phyloP scores from a whole-genome alignment of 2,888 invertebrate species.

The Ophioninae sp. region DNA sequence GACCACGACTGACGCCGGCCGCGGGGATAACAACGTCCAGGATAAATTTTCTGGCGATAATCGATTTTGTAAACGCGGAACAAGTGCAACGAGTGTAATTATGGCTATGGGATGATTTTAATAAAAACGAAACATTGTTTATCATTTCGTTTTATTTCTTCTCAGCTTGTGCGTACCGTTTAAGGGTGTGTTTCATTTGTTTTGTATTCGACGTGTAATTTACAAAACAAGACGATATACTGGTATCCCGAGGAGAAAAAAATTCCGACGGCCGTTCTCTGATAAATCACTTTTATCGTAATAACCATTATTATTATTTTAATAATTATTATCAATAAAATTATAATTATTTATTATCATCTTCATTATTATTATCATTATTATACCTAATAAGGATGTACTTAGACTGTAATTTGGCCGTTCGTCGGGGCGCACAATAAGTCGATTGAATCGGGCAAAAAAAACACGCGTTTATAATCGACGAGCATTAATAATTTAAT shows the following conservation, averaged over 20 bases:
- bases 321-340: slow-evolving; percentile 21
- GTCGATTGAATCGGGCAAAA: slow-evolving; percentile 34
- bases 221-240: slow-evolving; percentile 45
- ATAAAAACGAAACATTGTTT: slow-evolving; percentile 22
- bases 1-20: background rate
- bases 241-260: slow-evolving; percentile 7
- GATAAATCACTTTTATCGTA: slow-evolving; percentile 17
- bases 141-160: slow-evolving; percentile 33
- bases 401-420: slow-evolving; percentile 36
- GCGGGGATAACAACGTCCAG: background rate
- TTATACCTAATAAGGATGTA: slow-evolving; percentile 18
- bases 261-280: slow-evolving; percentile 26
- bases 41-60: background rate
- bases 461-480: slow-evolving; percentile 36
- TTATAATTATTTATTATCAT: background rate
- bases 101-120: background rate
- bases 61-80: background rate
- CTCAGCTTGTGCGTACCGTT: background rate
- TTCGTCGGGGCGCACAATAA: slow-evolving; percentile 38
- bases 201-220: slow-evolving; percentile 48
- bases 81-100: background rate
- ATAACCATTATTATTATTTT: slow-evolving; percentile 9
- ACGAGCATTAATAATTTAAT: slow-evolving; percentile 60
- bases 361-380: slow-evolving; percentile 27
- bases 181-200: background rate